Conservation (phyloP, 2,797 vertebrate species). For the Glyptemys insculpta region DNA sequence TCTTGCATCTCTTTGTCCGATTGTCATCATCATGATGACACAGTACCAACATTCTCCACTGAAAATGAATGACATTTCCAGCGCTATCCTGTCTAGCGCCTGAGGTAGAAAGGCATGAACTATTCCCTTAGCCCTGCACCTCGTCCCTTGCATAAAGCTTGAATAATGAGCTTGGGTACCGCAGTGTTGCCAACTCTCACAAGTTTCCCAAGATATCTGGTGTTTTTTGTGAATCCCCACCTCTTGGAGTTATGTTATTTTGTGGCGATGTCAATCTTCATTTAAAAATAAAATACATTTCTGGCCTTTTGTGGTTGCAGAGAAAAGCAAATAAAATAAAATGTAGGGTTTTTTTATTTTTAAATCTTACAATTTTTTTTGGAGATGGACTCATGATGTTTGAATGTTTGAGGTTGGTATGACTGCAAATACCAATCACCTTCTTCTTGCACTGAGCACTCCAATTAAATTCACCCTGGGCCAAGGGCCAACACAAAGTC, state of each 20-base stretch:
- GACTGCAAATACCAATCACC: neutral
- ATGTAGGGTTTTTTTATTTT: neutral
- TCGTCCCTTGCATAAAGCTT: neutral
- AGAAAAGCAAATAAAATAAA: neutral
- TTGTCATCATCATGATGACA: neutral
- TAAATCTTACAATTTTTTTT: neutral
- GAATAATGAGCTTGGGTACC: neutral
- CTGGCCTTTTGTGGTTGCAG: neutral
- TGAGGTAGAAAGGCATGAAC: neutral
- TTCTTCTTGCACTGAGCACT: neutral
- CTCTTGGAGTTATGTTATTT: neutral
- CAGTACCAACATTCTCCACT: neutral
- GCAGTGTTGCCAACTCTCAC: neutral
- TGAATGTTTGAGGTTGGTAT: neutral
- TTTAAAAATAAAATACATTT: neutral
- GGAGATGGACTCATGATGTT: neutral
- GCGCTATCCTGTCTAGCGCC: neutral
- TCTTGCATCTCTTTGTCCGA: neutral
- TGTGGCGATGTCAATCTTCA: neutral
- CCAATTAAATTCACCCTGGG: neutral
- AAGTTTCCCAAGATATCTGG: neutral
- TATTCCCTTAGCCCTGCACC: neutral
- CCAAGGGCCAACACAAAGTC: neutral
- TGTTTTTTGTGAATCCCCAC: neutral
- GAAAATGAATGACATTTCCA: neutral